phyloP scores from a whole-genome alignment of 2,888 invertebrate genomes.

The Linnaemya vulpina region DNA sequence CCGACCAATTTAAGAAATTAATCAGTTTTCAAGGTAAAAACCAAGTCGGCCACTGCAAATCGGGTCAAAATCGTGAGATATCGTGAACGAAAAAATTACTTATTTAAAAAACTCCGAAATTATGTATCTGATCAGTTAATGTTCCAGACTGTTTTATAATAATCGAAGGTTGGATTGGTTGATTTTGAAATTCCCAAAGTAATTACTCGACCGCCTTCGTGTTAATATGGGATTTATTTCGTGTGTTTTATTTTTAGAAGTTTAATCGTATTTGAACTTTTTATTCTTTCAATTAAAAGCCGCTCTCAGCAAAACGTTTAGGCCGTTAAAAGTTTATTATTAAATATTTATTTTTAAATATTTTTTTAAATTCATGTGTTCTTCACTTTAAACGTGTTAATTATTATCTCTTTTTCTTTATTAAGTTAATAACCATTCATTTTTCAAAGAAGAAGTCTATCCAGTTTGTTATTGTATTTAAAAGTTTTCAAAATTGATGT shows the following conservation, averaged over 20 bases:
- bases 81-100: too few relatives aligned
- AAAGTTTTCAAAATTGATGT: conserved; percentile 14
- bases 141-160: too few relatives aligned
- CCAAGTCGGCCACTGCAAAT: too few relatives aligned
- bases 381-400: not conserved
- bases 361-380: not conserved
- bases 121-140: too few relatives aligned
- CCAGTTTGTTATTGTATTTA: conserved; percentile 18
- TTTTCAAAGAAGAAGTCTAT: not conserved
- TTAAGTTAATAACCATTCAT: not conserved
- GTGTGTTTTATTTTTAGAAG: not conserved
- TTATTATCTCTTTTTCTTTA: not conserved
- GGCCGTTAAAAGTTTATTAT: not conserved
- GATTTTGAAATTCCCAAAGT: not conserved
- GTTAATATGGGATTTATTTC: not conserved
- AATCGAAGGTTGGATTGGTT: too few relatives aligned
- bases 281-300: not conserved
- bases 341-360: not conserved
- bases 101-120: too few relatives aligned
- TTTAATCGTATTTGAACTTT: not conserved
- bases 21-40: too few relatives aligned
- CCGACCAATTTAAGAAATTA: too few relatives aligned
- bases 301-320: not conserved
- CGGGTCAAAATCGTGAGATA: too few relatives aligned
- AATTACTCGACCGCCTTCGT: not conserved